Base-by-base conservation (phyloP, 2,888 invertebrate genomes). In the Nineta flava region DNA sequence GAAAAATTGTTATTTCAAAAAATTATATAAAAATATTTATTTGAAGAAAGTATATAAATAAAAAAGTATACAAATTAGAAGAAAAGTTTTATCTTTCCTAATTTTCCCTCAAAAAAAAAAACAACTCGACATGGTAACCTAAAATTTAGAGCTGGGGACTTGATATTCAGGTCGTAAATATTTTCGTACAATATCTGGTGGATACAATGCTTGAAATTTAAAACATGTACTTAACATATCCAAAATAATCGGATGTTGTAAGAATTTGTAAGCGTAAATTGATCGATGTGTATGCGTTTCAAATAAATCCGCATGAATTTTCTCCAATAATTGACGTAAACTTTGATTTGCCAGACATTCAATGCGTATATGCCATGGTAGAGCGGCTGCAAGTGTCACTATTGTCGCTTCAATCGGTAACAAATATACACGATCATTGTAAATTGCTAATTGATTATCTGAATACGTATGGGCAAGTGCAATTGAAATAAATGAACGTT, bases 311-410 rank as follows among this genome's bases (percentile, higher is more conserved):
- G 60, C 57, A 52, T 59, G 65, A 46, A 65, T 57, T 17, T 57
- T 48, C 31, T 61, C 60, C 1, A 64, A 52, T 21, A 52, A 51
- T 49, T 66, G 61, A 12, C 59, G 54, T 49, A 65, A 59, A 51
- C 60, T 62, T 46, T 56, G 49, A 31, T 61, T 61, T 41, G 58
- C 58, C 6, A 59, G 53, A 26, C 57, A 56, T 49, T 61, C 56
- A 9, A 59, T 58, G 41, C 56, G 53, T 1, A 58, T 57, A 45
- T 62, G 59, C 64, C 65, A 65, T 2, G 64, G 61, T 43, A 65
- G 50, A 6, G 57, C 51, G 2, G 58, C 59, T 9, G 56, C 57
- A 26, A 65, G 48, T 16, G 64, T 59, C n/a, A 57, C 58, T 7
- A 62, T 41, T 10, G 66, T 34, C 1, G 56, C 54, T 13, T 65